Conservation (phyloP, 2,113 vertebrate species). For the Cyprinodon variegatus region DNA sequence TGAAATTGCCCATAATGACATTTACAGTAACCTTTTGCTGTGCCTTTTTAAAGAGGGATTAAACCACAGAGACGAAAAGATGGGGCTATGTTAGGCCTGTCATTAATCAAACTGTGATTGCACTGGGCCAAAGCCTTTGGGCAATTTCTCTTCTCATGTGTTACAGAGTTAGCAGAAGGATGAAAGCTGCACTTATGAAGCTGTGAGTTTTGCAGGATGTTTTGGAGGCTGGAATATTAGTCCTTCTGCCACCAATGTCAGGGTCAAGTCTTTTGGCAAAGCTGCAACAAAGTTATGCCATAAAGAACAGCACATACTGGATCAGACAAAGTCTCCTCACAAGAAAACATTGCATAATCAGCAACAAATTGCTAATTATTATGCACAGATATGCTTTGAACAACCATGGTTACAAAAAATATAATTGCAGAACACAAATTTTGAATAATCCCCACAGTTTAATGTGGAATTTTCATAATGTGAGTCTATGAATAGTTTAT, state of each 20-base stretch:
- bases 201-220: constrained; percentile 8
- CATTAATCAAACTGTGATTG: constrained; percentile 71
- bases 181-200: constrained; percentile 10
- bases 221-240: constrained; percentile 26
- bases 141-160: constrained; percentile 42
- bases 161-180: constrained; percentile 34
- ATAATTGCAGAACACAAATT: constrained; percentile 38
- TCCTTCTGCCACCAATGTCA: constrained; percentile 19
- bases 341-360: constrained; percentile 37
- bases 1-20: constrained; percentile 63
- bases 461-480: constrained; percentile 23
- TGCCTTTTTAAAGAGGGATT: constrained; percentile 75
- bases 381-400: constrained; percentile 36
- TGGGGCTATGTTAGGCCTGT: constrained; percentile 43
- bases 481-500: constrained; percentile 3
- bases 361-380: constrained; percentile 41
- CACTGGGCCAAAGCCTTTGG: constrained; percentile 38
- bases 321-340: neutral
- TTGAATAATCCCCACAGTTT: constrained; percentile 13
- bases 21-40: constrained; percentile 73
- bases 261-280: constrained; percentile 4
- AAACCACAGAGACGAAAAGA: constrained; percentile 68
- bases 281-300: constrained; percentile 6
- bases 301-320: neutral
- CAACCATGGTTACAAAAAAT: neutral